Base-by-base conservation (phyloP, 2,888 invertebrate species). In the Cynaeus angustus region DNA sequence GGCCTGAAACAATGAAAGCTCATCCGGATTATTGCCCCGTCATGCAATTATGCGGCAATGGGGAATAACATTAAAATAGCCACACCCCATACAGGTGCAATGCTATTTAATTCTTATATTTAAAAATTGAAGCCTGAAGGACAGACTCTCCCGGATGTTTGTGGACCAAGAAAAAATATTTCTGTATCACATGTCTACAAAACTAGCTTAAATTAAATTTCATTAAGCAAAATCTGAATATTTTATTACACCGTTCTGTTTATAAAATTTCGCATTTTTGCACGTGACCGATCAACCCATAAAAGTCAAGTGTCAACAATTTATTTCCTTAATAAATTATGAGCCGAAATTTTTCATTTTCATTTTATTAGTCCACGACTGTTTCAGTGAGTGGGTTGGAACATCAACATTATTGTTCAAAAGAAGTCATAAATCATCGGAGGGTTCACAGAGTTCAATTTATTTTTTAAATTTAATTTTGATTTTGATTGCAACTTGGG, bases 61-160 rank as follows among this genome's bases (percentile, higher is more conserved):
- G 46, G 13, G 21, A 46, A 16, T 46, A 16, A 21, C 14, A 46
- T 46, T 46, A n/a, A 43, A 10, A 6, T 13, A 7, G 21, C 46
- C 46, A 14, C 41, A 16, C 26, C 21, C 16, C 28, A 9, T n/a
- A 43, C 43, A 58, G 45, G 58, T 46, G 46, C 46, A 46, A 13
- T 41, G 41, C 1, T 37, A 37, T n/a, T 37, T 5, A 8, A n/a
- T n/a, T 37, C n/a, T n/a, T n/a, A n/a, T n/a, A 38, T 9, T 38
- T 38, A 12, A n/a, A 41, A 6, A 41, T 41, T 41, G 10, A 1
- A n/a, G 10, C 4, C 5, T n/a, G 41, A 41, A 41, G 41, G 41
- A 41, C 41, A 37, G n/a, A 12, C 10, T 13, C 41, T 41, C 41
- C 41, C 41, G 41, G 41, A 33, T 33, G 21, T 21, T 21, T 21